Percentiles rank a stretch among this genome's conserved stretches.
These are phyloP conservation scores for Tachina fera DNA, from an alignment of 2,888 invertebrate genomes.

Conservation along the genomic window DNA sequence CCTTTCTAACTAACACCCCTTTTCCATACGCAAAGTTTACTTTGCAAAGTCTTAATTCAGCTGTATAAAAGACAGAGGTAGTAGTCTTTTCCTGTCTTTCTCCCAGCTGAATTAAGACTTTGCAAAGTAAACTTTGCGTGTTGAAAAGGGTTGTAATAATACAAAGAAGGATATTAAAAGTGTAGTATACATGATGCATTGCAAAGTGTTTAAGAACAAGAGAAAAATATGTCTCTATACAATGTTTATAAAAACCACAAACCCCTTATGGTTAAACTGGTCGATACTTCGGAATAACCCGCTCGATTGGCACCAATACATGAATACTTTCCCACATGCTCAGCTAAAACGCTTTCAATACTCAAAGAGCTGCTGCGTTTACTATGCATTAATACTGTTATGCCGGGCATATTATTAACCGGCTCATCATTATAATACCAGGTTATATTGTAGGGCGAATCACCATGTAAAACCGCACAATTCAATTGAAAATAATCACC, in stretches of 20 bases:
- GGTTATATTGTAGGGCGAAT: slow-evolving; percentile 89
- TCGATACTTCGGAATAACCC: slow-evolving; percentile 83
- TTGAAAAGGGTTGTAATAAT: too few species aligned
- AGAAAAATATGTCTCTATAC: neutral
- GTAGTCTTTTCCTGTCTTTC: too few species aligned
- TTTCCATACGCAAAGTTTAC: too few species aligned
- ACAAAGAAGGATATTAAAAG: slow-evolving; percentile 27
- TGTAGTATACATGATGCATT: slow-evolving; percentile 40
- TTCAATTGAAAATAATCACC: slow-evolving; percentile 86
- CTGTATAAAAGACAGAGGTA: too few species aligned
- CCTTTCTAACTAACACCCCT: slow-evolving; percentile 20
- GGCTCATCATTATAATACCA: slow-evolving; percentile 88
- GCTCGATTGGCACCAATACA: slow-evolving; percentile 88
- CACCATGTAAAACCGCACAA: slow-evolving; percentile 90
- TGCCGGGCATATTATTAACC: slow-evolving; percentile 76
- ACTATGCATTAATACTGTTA: slow-evolving; percentile 83
- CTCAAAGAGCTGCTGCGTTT: slow-evolving; percentile 86
- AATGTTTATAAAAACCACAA: slow-evolving; percentile 73
- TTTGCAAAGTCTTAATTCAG: too few species aligned
- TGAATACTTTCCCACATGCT: slow-evolving; percentile 89
- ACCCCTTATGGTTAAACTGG: slow-evolving; percentile 81
- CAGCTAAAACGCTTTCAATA: slow-evolving; percentile 86
- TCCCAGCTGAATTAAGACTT: too few species aligned
- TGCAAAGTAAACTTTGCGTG: too few species aligned
- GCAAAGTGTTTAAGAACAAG: neutral